Evolutionary conservation across 2,113 vertebrate species (phyloP).

Genomic region (Drymodes brunneopygia): DNA sequence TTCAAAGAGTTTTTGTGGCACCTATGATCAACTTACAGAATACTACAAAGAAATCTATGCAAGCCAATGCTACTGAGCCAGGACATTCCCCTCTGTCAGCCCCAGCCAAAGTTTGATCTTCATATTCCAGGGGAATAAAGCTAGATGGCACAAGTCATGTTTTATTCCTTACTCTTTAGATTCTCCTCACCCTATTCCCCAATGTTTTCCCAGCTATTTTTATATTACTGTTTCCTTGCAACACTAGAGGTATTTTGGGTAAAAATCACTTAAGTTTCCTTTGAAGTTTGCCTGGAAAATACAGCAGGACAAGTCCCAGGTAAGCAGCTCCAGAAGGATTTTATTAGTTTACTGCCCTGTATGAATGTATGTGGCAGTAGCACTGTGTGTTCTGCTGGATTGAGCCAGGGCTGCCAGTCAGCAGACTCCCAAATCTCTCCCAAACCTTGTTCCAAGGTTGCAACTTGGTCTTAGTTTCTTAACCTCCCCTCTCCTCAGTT

Average conservation of each 20-base stretch:
- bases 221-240: background rate
- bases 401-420: background rate
- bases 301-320: background rate
- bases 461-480: background rate
- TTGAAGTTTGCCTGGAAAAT: background rate
- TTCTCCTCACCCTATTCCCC: background rate
- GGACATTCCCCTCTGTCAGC: background rate
- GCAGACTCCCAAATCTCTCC: background rate
- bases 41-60: background rate
- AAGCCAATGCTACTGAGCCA: background rate
- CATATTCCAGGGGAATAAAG: background rate
- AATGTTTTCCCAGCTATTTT: background rate
- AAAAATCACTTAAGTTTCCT: background rate
- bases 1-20: background rate
- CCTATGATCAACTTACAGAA: background rate
- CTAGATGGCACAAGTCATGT: background rate
- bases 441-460: background rate
- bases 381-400: background rate
- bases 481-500: background rate
- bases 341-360: background rate
- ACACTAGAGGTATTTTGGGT: background rate
- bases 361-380: background rate
- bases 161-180: background rate
- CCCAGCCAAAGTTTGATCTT: background rate
- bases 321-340: background rate